Conservation (phyloP, 1,140 invertebrate species). For the Aporrectodea caliginosa region DNA sequence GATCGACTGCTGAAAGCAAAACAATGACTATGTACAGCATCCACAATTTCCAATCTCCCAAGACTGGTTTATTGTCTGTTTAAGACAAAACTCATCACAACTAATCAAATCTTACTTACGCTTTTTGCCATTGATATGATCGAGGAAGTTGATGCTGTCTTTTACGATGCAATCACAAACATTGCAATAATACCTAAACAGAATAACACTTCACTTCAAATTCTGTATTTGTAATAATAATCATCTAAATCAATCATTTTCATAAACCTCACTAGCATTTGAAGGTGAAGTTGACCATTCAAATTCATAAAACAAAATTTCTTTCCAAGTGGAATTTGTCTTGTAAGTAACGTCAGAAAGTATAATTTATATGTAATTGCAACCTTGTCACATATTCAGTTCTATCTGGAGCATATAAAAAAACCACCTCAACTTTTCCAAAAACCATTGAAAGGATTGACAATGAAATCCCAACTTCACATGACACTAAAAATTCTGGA, state of each 20-base stretch:
- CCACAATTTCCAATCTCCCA: too few species aligned
- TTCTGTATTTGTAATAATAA: neutral
- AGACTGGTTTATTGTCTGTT: too few species aligned
- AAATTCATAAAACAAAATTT: conserved; percentile 11
- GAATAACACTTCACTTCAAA: neutral
- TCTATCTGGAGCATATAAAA: too few species aligned
- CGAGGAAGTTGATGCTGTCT: conserved; percentile 98
- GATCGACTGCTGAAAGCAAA: too few species aligned
- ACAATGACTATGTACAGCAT: too few species aligned
- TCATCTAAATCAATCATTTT: neutral
- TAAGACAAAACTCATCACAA: too few species aligned
- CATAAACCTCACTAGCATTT: neutral
- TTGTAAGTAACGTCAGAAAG: neutral
- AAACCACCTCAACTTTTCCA: too few species aligned
- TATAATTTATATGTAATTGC: too few species aligned
- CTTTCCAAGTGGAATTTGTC: neutral
- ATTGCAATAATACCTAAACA: conserved; percentile 87
- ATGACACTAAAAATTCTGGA: too few species aligned
- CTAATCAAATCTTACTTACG: conserved; percentile 62
- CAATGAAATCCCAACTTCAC: too few species aligned
- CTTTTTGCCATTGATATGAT: conserved; percentile 99
- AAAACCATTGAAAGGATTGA: too few species aligned
- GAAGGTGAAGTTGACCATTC: neutral
- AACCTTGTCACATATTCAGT: too few species aligned
- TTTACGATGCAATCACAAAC: conserved; percentile 99